Evolutionary conservation across 2,888 invertebrate genomes (phyloP).

Genomic region (Graphium colonna): DNA sequence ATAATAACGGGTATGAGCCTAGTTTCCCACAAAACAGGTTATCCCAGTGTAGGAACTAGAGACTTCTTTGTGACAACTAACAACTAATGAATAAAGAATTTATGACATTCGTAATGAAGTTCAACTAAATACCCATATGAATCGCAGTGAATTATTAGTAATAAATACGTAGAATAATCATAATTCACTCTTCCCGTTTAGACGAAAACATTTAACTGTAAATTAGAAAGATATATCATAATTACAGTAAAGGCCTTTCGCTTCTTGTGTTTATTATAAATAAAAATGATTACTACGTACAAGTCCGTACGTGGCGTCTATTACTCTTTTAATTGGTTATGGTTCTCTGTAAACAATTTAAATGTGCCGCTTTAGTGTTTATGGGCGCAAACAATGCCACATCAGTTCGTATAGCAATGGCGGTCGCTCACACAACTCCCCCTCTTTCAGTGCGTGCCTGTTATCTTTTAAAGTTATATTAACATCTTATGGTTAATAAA

Average conservation of each 20-base stretch:
- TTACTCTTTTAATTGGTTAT: slow-evolving; percentile 50
- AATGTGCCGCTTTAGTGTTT: slow-evolving; percentile 40
- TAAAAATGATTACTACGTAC: slow-evolving; percentile 44
- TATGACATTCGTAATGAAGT: no score
- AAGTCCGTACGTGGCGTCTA: slow-evolving; percentile 39
- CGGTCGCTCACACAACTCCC: neutral
- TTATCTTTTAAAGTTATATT: neutral
- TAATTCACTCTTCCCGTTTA: no score
- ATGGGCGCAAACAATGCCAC: slow-evolving; percentile 19
- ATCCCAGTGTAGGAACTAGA: no score
- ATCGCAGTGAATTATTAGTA: no score
- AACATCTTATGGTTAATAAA: neutral
- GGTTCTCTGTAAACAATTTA: slow-evolving; percentile 43
- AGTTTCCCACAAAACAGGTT: no score
- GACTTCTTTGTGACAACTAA: no score
- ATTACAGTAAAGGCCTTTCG: slow-evolving; percentile 45
- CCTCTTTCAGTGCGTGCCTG: neutral
- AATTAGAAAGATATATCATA: no score
- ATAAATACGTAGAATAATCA: no score
- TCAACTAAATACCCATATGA: no score
- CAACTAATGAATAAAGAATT: no score
- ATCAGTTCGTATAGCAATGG: slow-evolving; percentile 12
- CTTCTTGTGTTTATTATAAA: slow-evolving; percentile 41
- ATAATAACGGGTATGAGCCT: no score
- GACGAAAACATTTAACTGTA: no score